Evolutionary conservation across 2,113 vertebrate species (phyloP).

Genomic region (Rafetus swinhoei): DNA sequence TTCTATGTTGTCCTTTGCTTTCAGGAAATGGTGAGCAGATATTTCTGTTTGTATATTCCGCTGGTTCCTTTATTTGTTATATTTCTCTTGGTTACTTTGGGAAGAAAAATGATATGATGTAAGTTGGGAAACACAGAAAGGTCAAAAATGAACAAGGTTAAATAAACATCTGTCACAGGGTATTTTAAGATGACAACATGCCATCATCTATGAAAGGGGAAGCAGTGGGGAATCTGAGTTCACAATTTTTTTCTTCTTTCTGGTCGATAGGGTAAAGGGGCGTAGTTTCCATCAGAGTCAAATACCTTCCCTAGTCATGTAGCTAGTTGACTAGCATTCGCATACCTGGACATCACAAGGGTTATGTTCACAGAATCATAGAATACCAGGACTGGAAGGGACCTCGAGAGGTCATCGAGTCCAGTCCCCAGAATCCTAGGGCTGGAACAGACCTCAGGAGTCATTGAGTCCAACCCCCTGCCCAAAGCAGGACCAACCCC

Average conservation of each 20-base stretch:
- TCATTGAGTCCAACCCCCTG: too few species aligned
- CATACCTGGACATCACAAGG: not conserved
- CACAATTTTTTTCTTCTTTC: constrained; percentile 35
- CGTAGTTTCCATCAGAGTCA: not conserved
- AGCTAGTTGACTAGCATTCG: constrained; percentile 1
- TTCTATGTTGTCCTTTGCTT: constrained; percentile 65
- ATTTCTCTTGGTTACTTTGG: constrained; percentile 61
- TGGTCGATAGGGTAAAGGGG: not conserved
- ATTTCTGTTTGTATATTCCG: constrained; percentile 50
- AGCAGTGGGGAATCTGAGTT: not conserved
- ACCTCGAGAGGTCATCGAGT: too few species aligned
- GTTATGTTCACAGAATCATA: not conserved
- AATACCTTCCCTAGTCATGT: not conserved
- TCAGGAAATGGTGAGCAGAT: constrained; percentile 53
- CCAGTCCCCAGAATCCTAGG: too few species aligned
- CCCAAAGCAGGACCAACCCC: too few species aligned
- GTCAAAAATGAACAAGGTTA: constrained; percentile 49
- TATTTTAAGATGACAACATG: not conserved
- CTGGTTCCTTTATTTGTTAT: constrained; percentile 58
- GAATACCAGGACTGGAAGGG: too few species aligned
- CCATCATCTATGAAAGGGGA: not conserved
- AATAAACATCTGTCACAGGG: not conserved
- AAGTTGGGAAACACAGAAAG: constrained; percentile 44
- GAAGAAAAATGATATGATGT: constrained; percentile 63
- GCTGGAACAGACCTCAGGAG: too few species aligned